A percentile compares a stretch with the other conserved stretches of the same genome.
These are phyloP conservation scores for Alligator sinensis DNA, from an alignment of 2,113 vertebrate genomes.

Conservation along the genomic window DNA sequence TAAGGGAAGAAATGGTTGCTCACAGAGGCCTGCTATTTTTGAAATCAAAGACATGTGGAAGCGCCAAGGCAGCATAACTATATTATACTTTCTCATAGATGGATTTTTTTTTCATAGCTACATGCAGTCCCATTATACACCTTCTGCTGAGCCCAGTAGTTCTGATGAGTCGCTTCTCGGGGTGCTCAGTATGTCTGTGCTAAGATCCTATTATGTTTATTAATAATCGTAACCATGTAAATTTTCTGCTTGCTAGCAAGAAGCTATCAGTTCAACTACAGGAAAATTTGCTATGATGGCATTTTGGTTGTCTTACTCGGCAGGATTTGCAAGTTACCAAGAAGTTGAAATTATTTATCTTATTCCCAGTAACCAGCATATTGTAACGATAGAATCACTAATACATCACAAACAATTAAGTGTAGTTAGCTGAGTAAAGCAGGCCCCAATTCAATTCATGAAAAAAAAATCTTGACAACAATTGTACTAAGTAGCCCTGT, in stretches of 20 bases:
- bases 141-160: background rate
- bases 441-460: background rate
- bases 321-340: background rate
- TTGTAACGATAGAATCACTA: background rate
- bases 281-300: background rate
- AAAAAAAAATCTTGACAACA: background rate
- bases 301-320: constrained; percentile 27
- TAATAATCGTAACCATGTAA: constrained; percentile 29
- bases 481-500: background rate
- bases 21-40: background rate
- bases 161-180: background rate
- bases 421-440: background rate
- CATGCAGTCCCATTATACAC: background rate
- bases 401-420: background rate
- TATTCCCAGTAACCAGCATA: constrained; percentile 1
- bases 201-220: constrained; percentile 10
- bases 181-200: background rate
- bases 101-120: background rate
- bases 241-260: constrained; percentile 32
- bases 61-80: background rate
- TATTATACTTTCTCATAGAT: background rate
- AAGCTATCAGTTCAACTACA: constrained; percentile 9
- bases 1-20: background rate
- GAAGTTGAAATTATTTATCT: background rate
- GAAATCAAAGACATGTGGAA: background rate